These are phyloP conservation scores for Myoxocephalus aenaeus DNA, from an alignment of 2,797 vertebrate species.

Conservation along the genomic window DNA sequence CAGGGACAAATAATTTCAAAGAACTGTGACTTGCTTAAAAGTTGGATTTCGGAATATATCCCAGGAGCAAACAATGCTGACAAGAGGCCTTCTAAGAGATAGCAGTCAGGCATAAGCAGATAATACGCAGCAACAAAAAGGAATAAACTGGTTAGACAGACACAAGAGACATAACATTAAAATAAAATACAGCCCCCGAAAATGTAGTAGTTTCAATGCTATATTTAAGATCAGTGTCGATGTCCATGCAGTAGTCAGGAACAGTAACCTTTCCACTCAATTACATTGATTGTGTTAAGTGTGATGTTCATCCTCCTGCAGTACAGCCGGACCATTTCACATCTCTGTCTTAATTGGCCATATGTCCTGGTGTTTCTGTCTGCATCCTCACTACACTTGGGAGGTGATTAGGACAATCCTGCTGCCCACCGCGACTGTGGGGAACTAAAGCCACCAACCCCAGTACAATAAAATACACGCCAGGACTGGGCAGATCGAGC, in stretches of 20 bases:
- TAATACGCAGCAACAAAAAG: neutral
- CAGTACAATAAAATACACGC: conserved; percentile 41
- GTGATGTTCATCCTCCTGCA: conserved; percentile 32
- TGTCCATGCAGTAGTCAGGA: neutral
- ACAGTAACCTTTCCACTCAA: conserved; percentile 21
- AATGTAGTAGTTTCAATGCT: conserved; percentile 1
- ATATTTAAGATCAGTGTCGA: neutral
- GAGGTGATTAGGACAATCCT: conserved; percentile 75
- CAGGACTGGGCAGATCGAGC: conserved; percentile 54
- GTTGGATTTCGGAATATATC: conserved; percentile 12
- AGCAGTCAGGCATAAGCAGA: neutral
- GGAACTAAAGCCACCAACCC: conserved; percentile 57
- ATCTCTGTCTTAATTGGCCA: conserved; percentile 75
- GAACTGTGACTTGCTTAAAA: conserved; percentile 7
- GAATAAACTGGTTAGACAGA: neutral
- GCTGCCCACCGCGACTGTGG: conserved; percentile 62
- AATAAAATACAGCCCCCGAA: neutral
- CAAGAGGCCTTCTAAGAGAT: neutral
- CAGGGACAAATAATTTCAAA: neutral
- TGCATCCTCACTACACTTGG: conserved; percentile 59
- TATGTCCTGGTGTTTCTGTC: conserved; percentile 69
- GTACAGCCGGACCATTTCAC: conserved; percentile 47
- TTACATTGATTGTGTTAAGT: conserved; percentile 32
- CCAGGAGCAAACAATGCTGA: neutral
- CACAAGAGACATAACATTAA: neutral